Evolutionary conservation across 2,888 invertebrate species (phyloP).

Genomic region (Thecophora atra): DNA sequence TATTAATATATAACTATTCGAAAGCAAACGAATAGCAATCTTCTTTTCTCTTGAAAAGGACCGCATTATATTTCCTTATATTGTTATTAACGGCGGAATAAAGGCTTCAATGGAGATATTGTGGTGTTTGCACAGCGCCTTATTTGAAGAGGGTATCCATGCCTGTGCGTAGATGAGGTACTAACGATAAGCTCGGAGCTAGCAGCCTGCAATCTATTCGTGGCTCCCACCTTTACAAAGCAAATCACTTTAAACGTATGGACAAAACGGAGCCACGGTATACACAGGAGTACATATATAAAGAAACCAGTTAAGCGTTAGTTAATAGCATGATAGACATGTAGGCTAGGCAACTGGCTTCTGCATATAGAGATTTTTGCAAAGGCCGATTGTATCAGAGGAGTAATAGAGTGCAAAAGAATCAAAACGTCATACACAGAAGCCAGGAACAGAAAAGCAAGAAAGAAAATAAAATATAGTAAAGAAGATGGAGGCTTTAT

Average conservation of each 20-base stretch:
- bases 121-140: no score
- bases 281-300: conserved; percentile 2
- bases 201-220: background rate
- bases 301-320: conserved; percentile 44
- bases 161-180: no score
- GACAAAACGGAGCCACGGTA: background rate
- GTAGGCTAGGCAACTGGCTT: conserved; percentile 18
- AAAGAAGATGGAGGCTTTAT: background rate
- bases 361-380: conserved; percentile 16
- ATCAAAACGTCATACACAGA: conserved; percentile 27
- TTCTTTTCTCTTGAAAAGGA: no score
- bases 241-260: background rate
- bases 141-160: no score
- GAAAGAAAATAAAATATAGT: background rate
- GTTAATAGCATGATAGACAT: conserved; percentile 38
- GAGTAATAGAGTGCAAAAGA: conserved; percentile 6
- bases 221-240: background rate
- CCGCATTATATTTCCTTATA: no score
- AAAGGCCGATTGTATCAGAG: background rate
- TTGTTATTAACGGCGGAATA: no score
- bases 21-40: no score
- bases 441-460: background rate
- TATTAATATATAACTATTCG: no score
- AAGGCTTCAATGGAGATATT: no score
- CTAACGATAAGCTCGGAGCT: background rate